A percentile compares a stretch with the other conserved stretches of the same genome.
These are phyloP conservation scores for Itoplectis maculator DNA, from an alignment of 2,888 invertebrate species.

Conservation along the genomic window DNA sequence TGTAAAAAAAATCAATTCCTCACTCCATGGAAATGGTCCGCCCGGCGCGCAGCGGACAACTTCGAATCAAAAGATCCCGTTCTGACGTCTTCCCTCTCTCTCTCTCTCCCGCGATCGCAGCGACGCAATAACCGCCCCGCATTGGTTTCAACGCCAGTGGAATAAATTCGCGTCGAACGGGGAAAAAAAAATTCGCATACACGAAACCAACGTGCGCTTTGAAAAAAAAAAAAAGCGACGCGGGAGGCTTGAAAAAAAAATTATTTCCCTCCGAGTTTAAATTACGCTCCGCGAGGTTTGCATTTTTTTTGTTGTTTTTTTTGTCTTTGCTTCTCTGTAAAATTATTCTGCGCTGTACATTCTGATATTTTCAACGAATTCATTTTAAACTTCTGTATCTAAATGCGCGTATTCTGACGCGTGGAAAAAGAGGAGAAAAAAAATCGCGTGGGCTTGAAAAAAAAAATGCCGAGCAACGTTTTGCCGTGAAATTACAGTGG, in stretches of 20 bases:
- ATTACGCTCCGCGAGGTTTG: neutral
- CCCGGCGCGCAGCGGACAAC: conserved; percentile 8
- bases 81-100: too few species aligned
- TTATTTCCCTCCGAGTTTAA: neutral
- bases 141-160: conserved; percentile 25
- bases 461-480: conserved; percentile 7
- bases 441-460: neutral
- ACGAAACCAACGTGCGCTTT: too few species aligned
- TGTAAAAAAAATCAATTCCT: conserved; percentile 44
- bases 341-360: neutral
- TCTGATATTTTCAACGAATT: neutral
- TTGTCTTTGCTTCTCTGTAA: neutral
- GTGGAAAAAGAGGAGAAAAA: too few species aligned
- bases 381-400: neutral
- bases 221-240: too few species aligned
- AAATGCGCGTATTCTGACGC: neutral
- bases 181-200: too few species aligned
- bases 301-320: neutral
- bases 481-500: conserved; percentile 9
- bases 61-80: conserved; percentile 43
- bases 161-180: conserved; percentile 32
- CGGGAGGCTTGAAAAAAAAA: neutral
- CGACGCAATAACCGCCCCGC: conserved; percentile 19
- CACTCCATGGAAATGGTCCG: conserved; percentile 39
- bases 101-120: too few species aligned